These are phyloP conservation scores for Cetonia aurata DNA, from an alignment of 2,888 invertebrate genomes.

Conservation along the genomic window DNA sequence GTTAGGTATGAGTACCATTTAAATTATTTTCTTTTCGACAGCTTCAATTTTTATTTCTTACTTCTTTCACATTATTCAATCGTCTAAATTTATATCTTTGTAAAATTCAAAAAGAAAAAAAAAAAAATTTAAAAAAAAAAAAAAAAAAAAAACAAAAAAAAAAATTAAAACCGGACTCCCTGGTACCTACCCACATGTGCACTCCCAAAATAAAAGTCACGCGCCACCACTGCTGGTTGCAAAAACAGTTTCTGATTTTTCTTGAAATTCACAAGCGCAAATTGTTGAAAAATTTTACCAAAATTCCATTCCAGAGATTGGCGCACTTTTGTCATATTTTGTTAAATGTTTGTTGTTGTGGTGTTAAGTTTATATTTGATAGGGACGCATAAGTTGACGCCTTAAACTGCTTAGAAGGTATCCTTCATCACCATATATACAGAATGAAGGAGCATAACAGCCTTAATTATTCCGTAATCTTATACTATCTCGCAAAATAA, in stretches of 20 bases:
- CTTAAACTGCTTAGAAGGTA: constrained; percentile 10
- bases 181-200: no score
- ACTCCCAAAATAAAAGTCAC: constrained; percentile 26
- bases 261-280: constrained; percentile 26
- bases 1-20: no score
- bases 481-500: constrained; percentile 15
- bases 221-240: constrained; percentile 21
- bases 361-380: constrained; percentile 14
- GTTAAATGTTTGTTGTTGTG: constrained; percentile 8
- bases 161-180: no score
- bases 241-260: constrained; percentile 23
- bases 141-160: no score
- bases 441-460: constrained; percentile 15
- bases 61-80: no score
- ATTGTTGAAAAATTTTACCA: constrained; percentile 18
- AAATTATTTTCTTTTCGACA: no score
- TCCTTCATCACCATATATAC: constrained; percentile 15
- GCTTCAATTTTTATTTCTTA: no score
- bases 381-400: constrained; percentile 26
- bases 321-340: constrained; percentile 17
- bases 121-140: no score
- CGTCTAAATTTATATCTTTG: no score
- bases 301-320: constrained; percentile 22
- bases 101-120: no score
- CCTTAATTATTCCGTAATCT: constrained; percentile 12